These are phyloP conservation scores for Itoplectis maculator DNA, from an alignment of 2,888 invertebrate species.

Conservation along the genomic window DNA sequence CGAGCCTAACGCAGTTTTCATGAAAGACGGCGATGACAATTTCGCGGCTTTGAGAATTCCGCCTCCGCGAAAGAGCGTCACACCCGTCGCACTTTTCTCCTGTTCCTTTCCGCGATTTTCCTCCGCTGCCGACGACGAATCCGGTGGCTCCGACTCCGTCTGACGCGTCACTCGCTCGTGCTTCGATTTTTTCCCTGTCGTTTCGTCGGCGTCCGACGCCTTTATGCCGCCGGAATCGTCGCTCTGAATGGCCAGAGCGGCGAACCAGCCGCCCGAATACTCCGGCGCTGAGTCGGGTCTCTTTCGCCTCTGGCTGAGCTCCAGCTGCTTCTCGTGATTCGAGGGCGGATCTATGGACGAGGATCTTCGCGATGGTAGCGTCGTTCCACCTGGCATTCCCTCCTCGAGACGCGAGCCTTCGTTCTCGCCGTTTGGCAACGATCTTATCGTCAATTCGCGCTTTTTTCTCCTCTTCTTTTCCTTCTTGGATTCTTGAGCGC, in stretches of 20 bases:
- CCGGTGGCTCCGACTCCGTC: conserved; percentile 54
- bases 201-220: conserved; percentile 43
- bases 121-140: conserved; percentile 48
- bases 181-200: not conserved
- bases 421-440: conserved; percentile 65
- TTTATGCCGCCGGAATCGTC: conserved; percentile 14
- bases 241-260: conserved; percentile 25
- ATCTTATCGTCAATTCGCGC: conserved; percentile 73
- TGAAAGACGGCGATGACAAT: conserved; percentile 82
- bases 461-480: conserved; percentile 86
- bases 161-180: not conserved
- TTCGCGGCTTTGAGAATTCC: conserved; percentile 73
- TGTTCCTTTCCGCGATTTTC: conserved; percentile 12
- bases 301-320: conserved; percentile 52
- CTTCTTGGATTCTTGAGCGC: conserved; percentile 79
- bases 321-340: conserved; percentile 54
- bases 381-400: conserved; percentile 63
- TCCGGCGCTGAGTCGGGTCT: conserved; percentile 77
- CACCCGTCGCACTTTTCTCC: conserved; percentile 13
- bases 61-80: conserved; percentile 48
- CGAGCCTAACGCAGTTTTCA: conserved; percentile 84
- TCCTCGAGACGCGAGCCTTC: conserved; percentile 64
- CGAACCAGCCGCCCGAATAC: conserved; percentile 68
- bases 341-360: conserved; percentile 76
- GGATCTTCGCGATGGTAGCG: conserved; percentile 74